These are phyloP conservation scores for Aptenodytes patagonicus DNA, from an alignment of 2,113 vertebrate genomes.

Conservation along the genomic window DNA sequence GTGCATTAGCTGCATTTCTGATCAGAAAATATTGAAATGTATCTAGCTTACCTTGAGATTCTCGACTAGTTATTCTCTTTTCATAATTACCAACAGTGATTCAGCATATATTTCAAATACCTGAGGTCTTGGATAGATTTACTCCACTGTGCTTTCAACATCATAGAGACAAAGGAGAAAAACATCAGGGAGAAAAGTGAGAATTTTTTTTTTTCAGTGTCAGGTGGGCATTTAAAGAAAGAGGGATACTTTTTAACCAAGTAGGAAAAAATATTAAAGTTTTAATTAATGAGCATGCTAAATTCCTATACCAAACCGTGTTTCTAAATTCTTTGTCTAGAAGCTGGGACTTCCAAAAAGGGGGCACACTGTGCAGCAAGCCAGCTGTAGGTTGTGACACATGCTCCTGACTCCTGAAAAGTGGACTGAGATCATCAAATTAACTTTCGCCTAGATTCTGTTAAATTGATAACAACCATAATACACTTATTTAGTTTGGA, in stretches of 20 bases:
- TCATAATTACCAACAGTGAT: conserved; percentile 18
- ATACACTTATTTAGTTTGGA: not conserved
- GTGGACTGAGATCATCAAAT: rapidly evolving
- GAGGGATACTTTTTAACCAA: not conserved
- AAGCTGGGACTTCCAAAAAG: not conserved
- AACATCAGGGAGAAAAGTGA: not conserved
- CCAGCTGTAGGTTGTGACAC: not conserved
- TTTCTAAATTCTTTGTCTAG: not conserved
- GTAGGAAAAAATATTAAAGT: not conserved
- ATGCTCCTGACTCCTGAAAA: not conserved
- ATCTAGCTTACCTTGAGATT: conserved; percentile 22
- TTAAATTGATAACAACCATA: not conserved
- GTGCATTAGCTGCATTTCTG: conserved; percentile 50
- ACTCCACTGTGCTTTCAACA: not conserved
- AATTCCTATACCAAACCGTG: rapidly evolving
- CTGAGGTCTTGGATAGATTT: not conserved
- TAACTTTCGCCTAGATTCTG: not conserved
- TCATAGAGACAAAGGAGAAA: not conserved
- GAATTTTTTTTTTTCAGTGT: not conserved
- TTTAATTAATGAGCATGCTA: not conserved
- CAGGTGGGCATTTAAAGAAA: not conserved
- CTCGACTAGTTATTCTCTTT: not conserved
- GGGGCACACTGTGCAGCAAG: rapidly evolving
- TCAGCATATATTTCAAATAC: conserved; percentile 5
- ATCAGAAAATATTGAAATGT: conserved; percentile 42